A percentile compares a stretch with the other conserved stretches of the same genome.
Conservation (phyloP, 2,113 vertebrate genomes). For the Chionodraco myersi region DNA sequence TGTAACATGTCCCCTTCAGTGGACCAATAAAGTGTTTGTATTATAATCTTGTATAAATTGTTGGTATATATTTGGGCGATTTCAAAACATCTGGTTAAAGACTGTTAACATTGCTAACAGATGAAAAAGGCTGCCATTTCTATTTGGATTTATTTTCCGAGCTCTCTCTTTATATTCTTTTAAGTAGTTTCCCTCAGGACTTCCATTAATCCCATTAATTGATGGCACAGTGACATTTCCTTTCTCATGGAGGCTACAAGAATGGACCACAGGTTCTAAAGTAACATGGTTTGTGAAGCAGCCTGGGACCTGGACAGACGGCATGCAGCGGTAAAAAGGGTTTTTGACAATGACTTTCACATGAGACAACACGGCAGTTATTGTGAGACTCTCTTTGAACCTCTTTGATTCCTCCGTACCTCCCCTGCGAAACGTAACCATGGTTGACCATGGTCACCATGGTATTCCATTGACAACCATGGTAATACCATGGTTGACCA, state of each 20-base stretch:
- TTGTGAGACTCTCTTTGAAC: constrained; percentile 15
- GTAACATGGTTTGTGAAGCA: constrained; percentile 14
- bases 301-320: constrained; percentile 10
- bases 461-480: no score
- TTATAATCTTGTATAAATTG: neutral
- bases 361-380: constrained; percentile 24
- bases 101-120: neutral
- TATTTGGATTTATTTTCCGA: neutral
- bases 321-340: constrained; percentile 3
- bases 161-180: neutral
- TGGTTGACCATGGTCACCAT: no score
- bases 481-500: no score
- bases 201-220: constrained; percentile 31
- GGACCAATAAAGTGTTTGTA: no score
- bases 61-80: neutral
- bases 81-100: neutral
- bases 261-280: constrained; percentile 19
- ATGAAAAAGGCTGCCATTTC: neutral
- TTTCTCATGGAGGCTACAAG: constrained; percentile 9
- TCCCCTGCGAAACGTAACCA: no score
- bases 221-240: constrained; percentile 6
- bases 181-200: neutral
- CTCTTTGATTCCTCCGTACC: constrained; percentile 12
- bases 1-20: no score
- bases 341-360: constrained; percentile 46